These are phyloP conservation scores for Cephus spinipes DNA, from an alignment of 2,888 invertebrate species.

Conservation along the genomic window DNA sequence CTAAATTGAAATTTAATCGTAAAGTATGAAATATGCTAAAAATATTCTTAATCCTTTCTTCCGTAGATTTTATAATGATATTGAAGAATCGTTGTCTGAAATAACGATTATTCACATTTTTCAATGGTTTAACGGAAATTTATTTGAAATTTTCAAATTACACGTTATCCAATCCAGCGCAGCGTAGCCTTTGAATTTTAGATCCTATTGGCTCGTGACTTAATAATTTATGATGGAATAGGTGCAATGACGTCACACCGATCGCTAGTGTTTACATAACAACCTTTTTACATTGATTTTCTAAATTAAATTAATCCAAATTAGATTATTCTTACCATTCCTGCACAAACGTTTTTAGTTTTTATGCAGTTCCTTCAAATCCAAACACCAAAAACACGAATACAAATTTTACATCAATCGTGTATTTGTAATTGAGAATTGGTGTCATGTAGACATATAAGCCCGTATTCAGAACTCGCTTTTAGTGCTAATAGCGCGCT, in stretches of 20 bases:
- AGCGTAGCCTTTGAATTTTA: neutral
- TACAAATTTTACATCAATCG: neutral
- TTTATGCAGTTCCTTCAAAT: neutral
- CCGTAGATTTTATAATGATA: too few species aligned
- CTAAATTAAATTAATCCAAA: neutral
- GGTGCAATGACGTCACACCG: neutral
- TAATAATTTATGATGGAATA: neutral
- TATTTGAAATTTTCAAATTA: too few species aligned
- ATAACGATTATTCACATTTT: too few species aligned
- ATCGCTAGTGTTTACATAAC: neutral
- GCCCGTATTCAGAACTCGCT: too few species aligned
- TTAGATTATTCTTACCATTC: neutral
- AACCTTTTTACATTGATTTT: neutral
- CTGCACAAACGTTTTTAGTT: neutral
- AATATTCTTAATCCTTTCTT: too few species aligned
- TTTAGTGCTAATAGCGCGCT: too few species aligned
- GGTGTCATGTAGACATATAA: neutral
- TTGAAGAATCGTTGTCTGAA: too few species aligned
- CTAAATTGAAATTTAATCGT: too few species aligned
- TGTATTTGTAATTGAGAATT: neutral
- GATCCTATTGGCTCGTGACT: neutral
- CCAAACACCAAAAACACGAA: neutral
- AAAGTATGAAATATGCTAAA: too few species aligned
- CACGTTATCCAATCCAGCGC: too few species aligned
- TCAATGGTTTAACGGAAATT: too few species aligned